phyloP scores from a whole-genome alignment of 2,888 invertebrate species.

The Busseola fusca region DNA sequence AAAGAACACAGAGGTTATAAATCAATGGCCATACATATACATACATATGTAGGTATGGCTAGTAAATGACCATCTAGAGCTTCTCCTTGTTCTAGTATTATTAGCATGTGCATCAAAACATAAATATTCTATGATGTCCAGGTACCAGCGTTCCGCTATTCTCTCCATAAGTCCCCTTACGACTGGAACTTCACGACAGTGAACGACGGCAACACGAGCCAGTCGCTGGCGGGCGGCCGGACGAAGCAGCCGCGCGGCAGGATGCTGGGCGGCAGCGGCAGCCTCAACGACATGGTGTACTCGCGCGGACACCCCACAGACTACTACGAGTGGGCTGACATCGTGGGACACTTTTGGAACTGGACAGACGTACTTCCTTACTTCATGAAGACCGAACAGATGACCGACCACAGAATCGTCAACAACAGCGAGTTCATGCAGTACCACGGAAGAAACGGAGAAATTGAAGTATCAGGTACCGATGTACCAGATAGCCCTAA shows the following conservation, averaged over 20 bases:
- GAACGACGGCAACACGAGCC: conserved; percentile 73
- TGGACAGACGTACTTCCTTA: conserved; percentile 78
- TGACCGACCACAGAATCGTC: conserved; percentile 77
- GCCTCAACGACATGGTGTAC: conserved; percentile 83
- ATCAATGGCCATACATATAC: background rate
- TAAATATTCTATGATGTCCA: conserved; percentile 48
- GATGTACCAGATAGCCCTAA: conserved; percentile 63
- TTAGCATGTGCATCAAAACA: background rate
- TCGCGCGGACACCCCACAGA: conserved; percentile 79
- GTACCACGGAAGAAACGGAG: conserved; percentile 75
- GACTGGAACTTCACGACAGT: conserved; percentile 83
- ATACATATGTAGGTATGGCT: background rate
- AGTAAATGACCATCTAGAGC: background rate
- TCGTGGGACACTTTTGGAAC: conserved; percentile 72
- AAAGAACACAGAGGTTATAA: background rate
- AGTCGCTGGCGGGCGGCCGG: conserved; percentile 70
- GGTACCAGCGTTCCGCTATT: conserved; percentile 75
- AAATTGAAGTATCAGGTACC: conserved; percentile 77
- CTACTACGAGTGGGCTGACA: conserved; percentile 78
- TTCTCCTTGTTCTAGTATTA: background rate
- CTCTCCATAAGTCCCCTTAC: conserved; percentile 69
- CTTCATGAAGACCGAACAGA: conserved; percentile 79
- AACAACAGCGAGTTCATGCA: conserved; percentile 70
- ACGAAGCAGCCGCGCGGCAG: conserved; percentile 79
- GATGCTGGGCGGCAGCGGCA: conserved; percentile 81